Evolutionary conservation across 1,140 invertebrate species (phyloP), one percentile per base, ranked within the genome.

Genomic region (Hestina assimilis): DNA sequence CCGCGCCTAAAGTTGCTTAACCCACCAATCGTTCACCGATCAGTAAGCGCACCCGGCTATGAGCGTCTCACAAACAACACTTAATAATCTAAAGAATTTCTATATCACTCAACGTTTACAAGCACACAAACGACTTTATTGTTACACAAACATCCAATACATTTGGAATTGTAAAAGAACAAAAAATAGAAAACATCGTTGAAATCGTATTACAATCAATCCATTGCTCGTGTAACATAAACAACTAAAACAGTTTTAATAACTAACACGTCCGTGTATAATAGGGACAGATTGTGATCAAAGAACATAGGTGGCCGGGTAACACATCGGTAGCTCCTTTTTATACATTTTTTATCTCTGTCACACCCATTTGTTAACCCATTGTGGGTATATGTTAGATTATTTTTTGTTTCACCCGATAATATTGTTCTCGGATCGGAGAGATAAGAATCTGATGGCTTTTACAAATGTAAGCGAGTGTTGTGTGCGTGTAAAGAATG

Each of bases 351-450:
- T 66, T 56, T 69, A 69, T 77, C 76, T 66, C 58, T 52, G 60
- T 72, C 67, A 59, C 68, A 72, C 71, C 46, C 65, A 71, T 79
- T 77, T 72, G 69, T 79, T 68, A 55, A 40, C 31, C 66, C 66
- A 79, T 79, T 79, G 75, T 79, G 58, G 48, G 55, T 71, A 66
- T 66, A 71, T 68, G 66, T 66, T 66, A 61, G 48, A 66, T 61
- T 58, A 61, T 63, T 72, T 70, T 75, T 75, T 69, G 62, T 69
- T 63, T 63, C 59, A 57, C 59, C 65, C 67, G 79, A 81, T 81
- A 75, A 76, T 79, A 82, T 82, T 82, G 79, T 82, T 72, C 76
- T 68, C 60, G 69, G 69, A 72, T 70, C 75, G 59, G 57, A 50
- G 38, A 62, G 78, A 77, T 79, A 63, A 60, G 52, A 66, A 82